Base-by-base conservation (phyloP, 2,888 invertebrate species). In the Lasioglossum morio region DNA sequence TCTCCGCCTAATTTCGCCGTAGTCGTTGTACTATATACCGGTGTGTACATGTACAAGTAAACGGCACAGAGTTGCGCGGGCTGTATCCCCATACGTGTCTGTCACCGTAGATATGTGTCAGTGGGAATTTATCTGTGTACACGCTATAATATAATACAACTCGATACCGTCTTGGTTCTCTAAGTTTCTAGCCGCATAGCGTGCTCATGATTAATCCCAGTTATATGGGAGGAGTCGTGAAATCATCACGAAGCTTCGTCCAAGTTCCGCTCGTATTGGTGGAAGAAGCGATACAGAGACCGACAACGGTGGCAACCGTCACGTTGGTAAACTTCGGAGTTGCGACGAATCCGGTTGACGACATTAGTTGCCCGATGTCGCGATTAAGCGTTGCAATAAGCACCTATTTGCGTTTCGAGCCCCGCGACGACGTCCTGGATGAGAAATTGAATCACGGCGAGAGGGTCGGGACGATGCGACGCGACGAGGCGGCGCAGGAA, bases 201-300 rank as follows among this genome's bases (percentile, higher is more conserved):
- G 79, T 79, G 84, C 72, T 90, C 84, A 81, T 87, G 90, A 89
- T 91, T 87, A 90, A 88, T 88, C 76, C 79, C 85, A 72, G 86
- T 81, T 89, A 89, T 89, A 84, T 53, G 77, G 72, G 53, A 66
- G 78, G 76, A 79, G 84, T 87, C 87, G 89, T 77, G 87, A 87
- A 90, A 90, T 89, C 87, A 89, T 88, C 88, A 70, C 83, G 76
- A 85, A 79, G 74, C 82, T 77, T 76, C 83, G 80, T 70, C 75
- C 72, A 79, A 89, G 85, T 87, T 80, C 80, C 43, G 48, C 37
- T 30, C 43, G 75, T 88, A 88, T 90, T 89, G 89, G 92, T 77
- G 88, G 86, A 90, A 91, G 90, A 88, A 82, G 82, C 88, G 91
- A 91, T 91, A 90, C 89, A 85, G 82, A 34, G 66, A 69, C 69